Base-by-base conservation (phyloP, 2,888 invertebrate genomes). In the Hofmannophila pseudospretella region DNA sequence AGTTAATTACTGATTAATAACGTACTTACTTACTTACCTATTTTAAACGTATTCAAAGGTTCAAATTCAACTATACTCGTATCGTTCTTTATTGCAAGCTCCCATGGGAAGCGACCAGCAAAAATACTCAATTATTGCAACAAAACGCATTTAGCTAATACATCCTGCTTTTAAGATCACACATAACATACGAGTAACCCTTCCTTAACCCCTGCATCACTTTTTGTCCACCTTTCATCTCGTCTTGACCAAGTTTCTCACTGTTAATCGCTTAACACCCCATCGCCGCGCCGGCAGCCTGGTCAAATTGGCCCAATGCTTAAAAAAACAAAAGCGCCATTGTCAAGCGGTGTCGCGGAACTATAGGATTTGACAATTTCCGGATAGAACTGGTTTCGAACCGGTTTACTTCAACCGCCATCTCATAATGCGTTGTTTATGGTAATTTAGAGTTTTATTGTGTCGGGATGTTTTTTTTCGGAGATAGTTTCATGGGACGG, bases 391-490 rank as follows among this genome's bases (percentile, higher is more conserved):
- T 65, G 67, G 82, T 76, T 63, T 45, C 9, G 20, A 58, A 74
- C 79, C 65, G 69, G 79, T 80, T 67, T 53, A 9, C 54, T 44
- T 40, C 49, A 69, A 69, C 74, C 70, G 76, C 70, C 67, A 60
- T 50, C 53, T 53, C 51, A 71, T 82, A 80, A 82, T 81, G 77
- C 66, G 62, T 75, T 86, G 85, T 85, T 85, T 84, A 86, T 85
- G 85, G 84, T 85, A 86, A 86, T 86, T 82, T 84, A 63, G 74
- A 56, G 51, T 61, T 74, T 69, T 82, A 73, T 80, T 78, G 74
- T 71, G 59, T 51, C 51, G 55, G 56, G 45, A 51, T 64, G 58
- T 61, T 58, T 58, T 68, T 73, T 65, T 56, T 61, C 43, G 44
- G 44, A 9, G n/a, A 13, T 27, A 13, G 16, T 5, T 65, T 43